Evolutionary conservation across 2,888 invertebrate species (phyloP), one percentile per base, ranked within the genome.

Genomic region (Bedellia somnulentella): DNA sequence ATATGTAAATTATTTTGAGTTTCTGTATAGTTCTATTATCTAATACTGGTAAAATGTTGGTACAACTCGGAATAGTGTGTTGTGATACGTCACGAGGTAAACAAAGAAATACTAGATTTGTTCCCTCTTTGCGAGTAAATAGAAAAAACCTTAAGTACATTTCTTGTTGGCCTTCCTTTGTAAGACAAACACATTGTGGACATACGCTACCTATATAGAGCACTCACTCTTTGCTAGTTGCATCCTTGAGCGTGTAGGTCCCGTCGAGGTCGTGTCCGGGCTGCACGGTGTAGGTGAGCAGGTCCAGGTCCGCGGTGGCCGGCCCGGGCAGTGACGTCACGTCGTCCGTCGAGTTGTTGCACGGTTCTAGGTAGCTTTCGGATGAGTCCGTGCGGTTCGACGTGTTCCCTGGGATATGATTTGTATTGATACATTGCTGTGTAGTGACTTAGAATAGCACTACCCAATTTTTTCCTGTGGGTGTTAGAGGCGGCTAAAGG

Each of bases 341-440:
- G 13, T 66, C 67, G 34, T 68, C 70, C 1, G 66, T 59, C 0
- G 67, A 68, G 44, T 61, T 62, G 50, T 66, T 67, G 46, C 71
- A 71, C 3, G 75, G 73, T 40, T 73, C 73, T 1, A 70, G 70
- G 40, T 73, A 75, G 42, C 66, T 67, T 29, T 68, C 68, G 0
- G 73, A 71, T 0, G 73, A 75, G 11, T 70, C 71, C 1, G 71
- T 70, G 33, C 61, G 59, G 5, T 43, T 49, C 3, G 68, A 63
- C 3, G 49, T 32, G 41, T 59, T 64, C 68, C 68, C 73, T 73
- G 41, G 1, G 35, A 18, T 6, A 18, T 9, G 9, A 18, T 6
- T 18, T 31, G 3, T 21, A 15, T 29, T 5, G 15, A 21, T 15
- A 17, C 24, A 17, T n/a, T 4, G 15, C 8, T 12, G 4, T 12